These are phyloP conservation scores for Zygogramma bicolorata DNA, from an alignment of 2,888 invertebrate species.

Conservation along the genomic window DNA sequence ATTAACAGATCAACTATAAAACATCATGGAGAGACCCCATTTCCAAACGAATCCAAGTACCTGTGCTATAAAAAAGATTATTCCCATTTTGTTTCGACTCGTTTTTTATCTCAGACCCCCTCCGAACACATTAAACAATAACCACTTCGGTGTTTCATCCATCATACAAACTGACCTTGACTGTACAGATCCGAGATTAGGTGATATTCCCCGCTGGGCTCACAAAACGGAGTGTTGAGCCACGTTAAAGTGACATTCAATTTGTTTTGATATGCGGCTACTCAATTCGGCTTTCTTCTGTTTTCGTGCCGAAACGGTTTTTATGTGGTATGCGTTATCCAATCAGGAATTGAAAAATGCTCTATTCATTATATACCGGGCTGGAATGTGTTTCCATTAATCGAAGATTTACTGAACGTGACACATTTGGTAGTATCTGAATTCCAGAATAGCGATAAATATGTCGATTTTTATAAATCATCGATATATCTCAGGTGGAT, in stretches of 20 bases:
- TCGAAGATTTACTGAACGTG: too few relatives aligned
- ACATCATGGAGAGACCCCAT: too few relatives aligned
- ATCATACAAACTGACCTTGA: conserved; percentile 60
- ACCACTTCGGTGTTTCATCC: conserved; percentile 66
- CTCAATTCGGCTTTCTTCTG: background rate
- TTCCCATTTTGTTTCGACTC: conserved; percentile 55
- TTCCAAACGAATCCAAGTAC: background rate
- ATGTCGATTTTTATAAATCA: too few relatives aligned
- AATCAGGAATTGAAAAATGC: too few relatives aligned
- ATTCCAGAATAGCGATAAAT: too few relatives aligned
- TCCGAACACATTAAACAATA: conserved; percentile 66
- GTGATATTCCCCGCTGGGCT: conserved; percentile 62
- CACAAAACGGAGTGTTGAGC: conserved; percentile 54
- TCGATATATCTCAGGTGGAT: too few relatives aligned
- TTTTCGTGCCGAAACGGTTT: background rate
- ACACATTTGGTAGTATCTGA: too few relatives aligned
- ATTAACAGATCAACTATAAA: too few relatives aligned
- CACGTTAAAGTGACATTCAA: conserved; percentile 63
- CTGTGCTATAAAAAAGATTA: conserved; percentile 1
- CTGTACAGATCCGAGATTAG: conserved; percentile 61
- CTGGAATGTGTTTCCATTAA: too few relatives aligned
- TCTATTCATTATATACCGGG: too few relatives aligned
- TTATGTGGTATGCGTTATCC: too few relatives aligned
- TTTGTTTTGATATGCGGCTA: conserved; percentile 61
- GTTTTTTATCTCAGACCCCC: conserved; percentile 60